These are phyloP conservation scores for Circaetus cinerascens DNA, from an alignment of 2,113 vertebrate genomes.

Conservation along the genomic window DNA sequence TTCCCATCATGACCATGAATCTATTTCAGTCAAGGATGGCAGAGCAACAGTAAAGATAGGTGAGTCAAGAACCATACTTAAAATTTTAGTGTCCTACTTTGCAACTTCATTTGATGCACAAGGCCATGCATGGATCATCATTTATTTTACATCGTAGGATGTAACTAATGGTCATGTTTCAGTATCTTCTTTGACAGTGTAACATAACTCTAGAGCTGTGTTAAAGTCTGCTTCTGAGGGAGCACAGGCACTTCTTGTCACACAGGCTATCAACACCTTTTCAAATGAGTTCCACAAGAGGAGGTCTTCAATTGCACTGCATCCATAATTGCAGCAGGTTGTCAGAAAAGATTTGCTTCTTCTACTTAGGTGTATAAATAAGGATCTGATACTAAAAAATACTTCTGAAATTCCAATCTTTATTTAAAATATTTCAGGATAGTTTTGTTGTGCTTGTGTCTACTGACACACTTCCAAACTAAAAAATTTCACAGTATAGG, in stretches of 20 bases:
- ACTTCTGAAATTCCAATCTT: neutral
- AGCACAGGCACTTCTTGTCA: neutral
- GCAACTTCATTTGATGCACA: neutral
- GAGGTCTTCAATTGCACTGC: neutral
- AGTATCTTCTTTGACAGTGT: neutral
- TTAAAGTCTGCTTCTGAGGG: neutral
- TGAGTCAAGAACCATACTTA: neutral
- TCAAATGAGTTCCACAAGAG: neutral
- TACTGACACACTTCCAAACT: neutral
- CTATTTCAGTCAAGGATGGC: neutral
- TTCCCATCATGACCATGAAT: neutral
- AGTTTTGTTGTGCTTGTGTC: neutral
- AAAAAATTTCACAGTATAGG: neutral
- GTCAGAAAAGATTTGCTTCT: constrained; percentile 12
- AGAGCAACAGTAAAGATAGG: neutral
- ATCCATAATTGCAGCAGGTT: neutral
- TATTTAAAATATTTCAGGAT: neutral
- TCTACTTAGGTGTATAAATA: neutral
- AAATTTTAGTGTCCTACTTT: neutral
- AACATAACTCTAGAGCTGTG: neutral
- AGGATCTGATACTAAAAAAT: neutral
- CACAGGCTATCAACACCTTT: neutral
- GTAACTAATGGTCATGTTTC: neutral
- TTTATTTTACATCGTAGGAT: neutral
- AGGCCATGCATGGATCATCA: neutral